phyloP scores from a whole-genome alignment of 2,113 vertebrate genomes.

The Entomyzon cyanotis region DNA sequence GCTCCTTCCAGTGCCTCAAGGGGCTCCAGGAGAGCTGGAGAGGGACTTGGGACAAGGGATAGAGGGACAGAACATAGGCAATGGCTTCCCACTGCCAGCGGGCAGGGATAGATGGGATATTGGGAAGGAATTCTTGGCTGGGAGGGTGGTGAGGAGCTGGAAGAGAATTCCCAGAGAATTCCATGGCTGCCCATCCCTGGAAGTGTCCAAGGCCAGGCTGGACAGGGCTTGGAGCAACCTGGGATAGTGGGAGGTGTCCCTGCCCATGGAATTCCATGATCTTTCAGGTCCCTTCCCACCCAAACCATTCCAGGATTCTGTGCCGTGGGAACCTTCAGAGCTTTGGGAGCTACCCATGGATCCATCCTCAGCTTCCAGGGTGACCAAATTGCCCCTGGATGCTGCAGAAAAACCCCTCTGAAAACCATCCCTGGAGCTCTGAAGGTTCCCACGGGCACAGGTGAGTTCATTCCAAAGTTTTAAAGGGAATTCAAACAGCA shows the following conservation, averaged over 20 bases:
- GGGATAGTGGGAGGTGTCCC: rapidly evolving
- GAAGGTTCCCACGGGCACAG: neutral
- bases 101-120: neutral
- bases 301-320: neutral
- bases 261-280: neutral
- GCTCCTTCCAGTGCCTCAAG: rapidly evolving
- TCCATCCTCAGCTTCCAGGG: neutral
- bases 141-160: neutral
- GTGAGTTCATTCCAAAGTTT: neutral
- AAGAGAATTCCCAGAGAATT: rapidly evolving
- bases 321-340: too few species aligned
- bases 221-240: rapidly evolving
- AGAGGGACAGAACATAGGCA: neutral
- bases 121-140: neutral
- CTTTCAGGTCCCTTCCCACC: neutral
- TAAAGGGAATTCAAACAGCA: neutral
- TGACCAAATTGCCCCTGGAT: neutral
- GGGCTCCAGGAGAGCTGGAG: neutral
- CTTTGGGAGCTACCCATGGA: neutral
- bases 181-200: neutral
- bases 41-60: rapidly evolving
- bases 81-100: neutral
- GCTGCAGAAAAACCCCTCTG: neutral
- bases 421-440: neutral
- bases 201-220: neutral